phyloP scores from a whole-genome alignment of 2,888 invertebrate species.

The Cheilosia vulpina region DNA sequence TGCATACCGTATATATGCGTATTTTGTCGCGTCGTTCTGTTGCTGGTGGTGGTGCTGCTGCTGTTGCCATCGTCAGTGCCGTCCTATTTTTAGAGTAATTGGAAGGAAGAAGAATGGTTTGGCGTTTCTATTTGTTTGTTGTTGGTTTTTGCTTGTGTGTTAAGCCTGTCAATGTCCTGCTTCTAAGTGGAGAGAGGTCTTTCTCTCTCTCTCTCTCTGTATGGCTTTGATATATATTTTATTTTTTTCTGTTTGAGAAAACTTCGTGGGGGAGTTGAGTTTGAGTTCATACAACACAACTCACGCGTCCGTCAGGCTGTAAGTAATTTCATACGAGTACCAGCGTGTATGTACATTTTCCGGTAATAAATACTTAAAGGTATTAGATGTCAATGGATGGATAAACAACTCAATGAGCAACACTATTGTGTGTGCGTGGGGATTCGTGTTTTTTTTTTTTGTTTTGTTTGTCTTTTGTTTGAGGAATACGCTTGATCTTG shows the following conservation, averaged over 20 bases:
- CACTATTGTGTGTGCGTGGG: slow-evolving; percentile 45
- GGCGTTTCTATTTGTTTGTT: slow-evolving; percentile 52
- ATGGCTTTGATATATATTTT: background rate
- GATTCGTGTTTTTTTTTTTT: slow-evolving; percentile 16
- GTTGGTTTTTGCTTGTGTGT: slow-evolving; percentile 47
- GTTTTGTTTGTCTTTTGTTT: background rate
- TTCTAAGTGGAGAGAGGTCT: slow-evolving; percentile 29
- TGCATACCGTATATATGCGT: slow-evolving; percentile 33
- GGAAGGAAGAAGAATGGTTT: slow-evolving; percentile 67
- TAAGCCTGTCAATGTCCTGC: slow-evolving; percentile 66
- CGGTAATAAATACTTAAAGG: slow-evolving; percentile 66
- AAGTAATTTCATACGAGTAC: slow-evolving; percentile 45
- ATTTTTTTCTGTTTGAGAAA: slow-evolving; percentile 8
- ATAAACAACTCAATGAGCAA: slow-evolving; percentile 65
- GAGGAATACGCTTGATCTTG: slow-evolving; percentile 23
- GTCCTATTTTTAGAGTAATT: slow-evolving; percentile 67
- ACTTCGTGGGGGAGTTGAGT: slow-evolving; percentile 44
- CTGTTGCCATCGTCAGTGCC: slow-evolving; percentile 28
- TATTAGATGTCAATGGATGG: slow-evolving; percentile 68
- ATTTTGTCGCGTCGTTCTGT: slow-evolving; percentile 41
- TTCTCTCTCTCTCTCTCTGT: background rate
- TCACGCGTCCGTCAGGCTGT: slow-evolving; percentile 16
- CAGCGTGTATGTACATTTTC: slow-evolving; percentile 46
- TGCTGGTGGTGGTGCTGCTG: background rate
- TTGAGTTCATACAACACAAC: background rate